These are phyloP conservation scores for Sapayoa aenigma DNA, from an alignment of 2,113 vertebrate species.

Conservation along the genomic window DNA sequence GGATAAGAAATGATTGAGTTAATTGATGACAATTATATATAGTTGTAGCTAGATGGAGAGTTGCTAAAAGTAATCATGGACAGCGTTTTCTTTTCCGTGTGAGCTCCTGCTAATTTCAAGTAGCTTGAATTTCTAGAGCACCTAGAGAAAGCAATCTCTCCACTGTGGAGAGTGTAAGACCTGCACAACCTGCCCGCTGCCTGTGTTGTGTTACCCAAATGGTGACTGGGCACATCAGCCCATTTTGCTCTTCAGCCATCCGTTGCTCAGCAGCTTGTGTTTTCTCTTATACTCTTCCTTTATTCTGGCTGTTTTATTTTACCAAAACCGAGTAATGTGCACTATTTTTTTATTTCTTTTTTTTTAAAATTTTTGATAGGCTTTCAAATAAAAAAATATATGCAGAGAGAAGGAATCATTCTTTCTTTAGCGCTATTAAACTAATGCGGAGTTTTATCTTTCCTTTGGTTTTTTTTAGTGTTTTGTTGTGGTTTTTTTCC, in stretches of 20 bases:
- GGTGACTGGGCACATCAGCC: neutral
- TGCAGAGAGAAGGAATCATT: neutral
- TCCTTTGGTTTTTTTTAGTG: neutral
- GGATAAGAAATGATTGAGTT: neutral
- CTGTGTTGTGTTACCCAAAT: accelerated
- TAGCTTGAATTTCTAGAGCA: neutral
- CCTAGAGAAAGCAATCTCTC: neutral
- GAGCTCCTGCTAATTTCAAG: neutral
- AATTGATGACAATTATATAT: neutral
- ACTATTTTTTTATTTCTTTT: neutral
- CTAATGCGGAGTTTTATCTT: accelerated
- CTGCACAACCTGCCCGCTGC: neutral
- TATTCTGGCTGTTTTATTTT: neutral
- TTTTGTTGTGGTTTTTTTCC: neutral
- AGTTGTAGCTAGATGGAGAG: neutral
- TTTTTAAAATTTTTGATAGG: neutral
- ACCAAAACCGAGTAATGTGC: neutral
- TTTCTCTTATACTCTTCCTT: neutral
- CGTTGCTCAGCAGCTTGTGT: neutral
- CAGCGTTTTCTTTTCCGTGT: neutral
- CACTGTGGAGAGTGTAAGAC: neutral
- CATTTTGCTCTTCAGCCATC: neutral
- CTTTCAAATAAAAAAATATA: neutral
- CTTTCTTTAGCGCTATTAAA: neutral
- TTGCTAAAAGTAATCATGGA: neutral